phyloP scores from a whole-genome alignment of 1,140 invertebrate species.

The Diachasmimorpha longicaudata region DNA sequence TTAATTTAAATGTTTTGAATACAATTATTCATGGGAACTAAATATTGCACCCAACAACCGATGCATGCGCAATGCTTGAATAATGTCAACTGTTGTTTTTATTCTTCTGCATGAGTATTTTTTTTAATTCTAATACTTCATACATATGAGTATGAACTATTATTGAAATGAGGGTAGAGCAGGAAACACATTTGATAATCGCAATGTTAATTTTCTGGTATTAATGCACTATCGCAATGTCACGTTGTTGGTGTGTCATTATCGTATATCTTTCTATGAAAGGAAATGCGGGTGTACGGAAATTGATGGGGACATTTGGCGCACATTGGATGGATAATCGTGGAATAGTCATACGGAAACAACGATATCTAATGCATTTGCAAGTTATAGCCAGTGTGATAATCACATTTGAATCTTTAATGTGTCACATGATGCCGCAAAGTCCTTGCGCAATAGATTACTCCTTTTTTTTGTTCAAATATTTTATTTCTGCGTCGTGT shows the following conservation, averaged over 20 bases:
- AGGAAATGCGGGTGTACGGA: slow-evolving; percentile 10
- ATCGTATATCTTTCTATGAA: slow-evolving; percentile 1
- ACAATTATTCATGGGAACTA: neutral
- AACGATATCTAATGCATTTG: neutral
- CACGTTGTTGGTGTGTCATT: neutral
- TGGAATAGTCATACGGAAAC: neutral
- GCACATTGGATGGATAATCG: neutral
- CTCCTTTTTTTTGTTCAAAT: neutral
- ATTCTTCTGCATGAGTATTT: neutral
- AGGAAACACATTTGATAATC: neutral
- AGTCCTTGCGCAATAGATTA: neutral
- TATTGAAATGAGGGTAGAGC: neutral
- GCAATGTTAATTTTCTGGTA: neutral
- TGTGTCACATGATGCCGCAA: neutral
- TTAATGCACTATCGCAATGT: slow-evolving; percentile 4
- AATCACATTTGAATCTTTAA: slow-evolving; percentile 6
- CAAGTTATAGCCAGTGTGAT: neutral
- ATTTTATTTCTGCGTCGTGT: neutral
- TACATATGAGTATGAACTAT: neutral
- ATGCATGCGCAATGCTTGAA: neutral
- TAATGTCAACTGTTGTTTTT: neutral
- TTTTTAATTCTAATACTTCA: neutral
- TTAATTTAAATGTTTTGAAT: slow-evolving; percentile 15
- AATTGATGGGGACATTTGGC: slow-evolving; percentile 11
- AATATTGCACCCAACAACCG: neutral